Evolutionary conservation across 2,888 invertebrate genomes (phyloP).

Genomic region (Spisula subtruncata): DNA sequence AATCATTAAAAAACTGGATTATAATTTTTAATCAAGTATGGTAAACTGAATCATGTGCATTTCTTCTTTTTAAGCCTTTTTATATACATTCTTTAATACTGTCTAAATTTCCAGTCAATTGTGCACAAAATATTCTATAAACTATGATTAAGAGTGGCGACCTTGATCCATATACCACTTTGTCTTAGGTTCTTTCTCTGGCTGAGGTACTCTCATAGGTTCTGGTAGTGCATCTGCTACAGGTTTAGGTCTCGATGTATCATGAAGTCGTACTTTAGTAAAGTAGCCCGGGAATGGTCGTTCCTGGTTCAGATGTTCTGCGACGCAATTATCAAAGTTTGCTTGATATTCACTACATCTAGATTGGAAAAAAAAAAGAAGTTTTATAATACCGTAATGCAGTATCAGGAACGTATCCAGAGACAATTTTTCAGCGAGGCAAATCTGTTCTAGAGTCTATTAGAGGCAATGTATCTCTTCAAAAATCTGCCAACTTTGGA

Average conservation of each 20-base stretch:
- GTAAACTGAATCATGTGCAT: too few relatives aligned
- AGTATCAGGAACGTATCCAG: too few relatives aligned
- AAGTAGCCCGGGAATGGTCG: constrained; percentile 86
- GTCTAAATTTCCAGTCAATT: not conserved
- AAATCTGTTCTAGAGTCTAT: too few relatives aligned
- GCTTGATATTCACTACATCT: constrained; percentile 85
- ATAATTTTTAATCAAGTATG: too few relatives aligned
- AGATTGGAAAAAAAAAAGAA: constrained; percentile 49
- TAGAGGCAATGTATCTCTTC: too few relatives aligned
- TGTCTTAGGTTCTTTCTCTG: constrained; percentile 36
- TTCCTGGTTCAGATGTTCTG: constrained; percentile 83
- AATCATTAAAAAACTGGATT: too few relatives aligned
- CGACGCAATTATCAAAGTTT: constrained; percentile 85
- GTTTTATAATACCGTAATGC: too few relatives aligned
- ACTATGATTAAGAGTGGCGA: constrained; percentile 13
- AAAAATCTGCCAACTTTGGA: too few relatives aligned
- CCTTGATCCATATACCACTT: constrained; percentile 35
- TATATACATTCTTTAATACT: not conserved
- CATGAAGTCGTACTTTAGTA: constrained; percentile 79
- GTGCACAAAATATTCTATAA: not conserved
- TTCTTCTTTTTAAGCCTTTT: too few relatives aligned
- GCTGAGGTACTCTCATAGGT: constrained; percentile 51
- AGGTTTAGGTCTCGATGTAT: constrained; percentile 77
- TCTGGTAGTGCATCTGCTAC: constrained; percentile 71
- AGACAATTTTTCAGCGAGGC: too few relatives aligned